Conservation (phyloP, 1,140 invertebrate genomes). For the Euura saliciscinereae region DNA sequence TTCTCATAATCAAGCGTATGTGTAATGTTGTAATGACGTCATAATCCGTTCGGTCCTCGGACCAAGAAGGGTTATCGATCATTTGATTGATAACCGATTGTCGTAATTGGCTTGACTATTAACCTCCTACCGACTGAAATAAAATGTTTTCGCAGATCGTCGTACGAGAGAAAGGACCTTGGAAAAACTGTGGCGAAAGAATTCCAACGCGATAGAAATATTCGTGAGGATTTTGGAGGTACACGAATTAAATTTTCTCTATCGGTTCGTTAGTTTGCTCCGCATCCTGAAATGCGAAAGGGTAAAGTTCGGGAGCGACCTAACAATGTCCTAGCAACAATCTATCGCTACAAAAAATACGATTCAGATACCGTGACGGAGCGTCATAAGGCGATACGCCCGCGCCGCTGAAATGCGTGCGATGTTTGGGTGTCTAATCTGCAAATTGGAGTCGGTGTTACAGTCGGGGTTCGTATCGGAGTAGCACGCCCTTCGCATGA, state of each 20-base stretch:
- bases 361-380: slow-evolving; percentile 57
- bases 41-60: too few relatives aligned
- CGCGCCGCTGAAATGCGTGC: too few relatives aligned
- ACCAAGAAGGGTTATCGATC: too few relatives aligned
- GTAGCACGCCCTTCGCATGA: too few relatives aligned
- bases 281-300: slow-evolving; percentile 35
- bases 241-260: slow-evolving; percentile 16
- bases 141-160: slow-evolving; percentile 59
- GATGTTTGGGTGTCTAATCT: too few relatives aligned
- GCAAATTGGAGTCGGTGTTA: too few relatives aligned
- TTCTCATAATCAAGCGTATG: too few relatives aligned
- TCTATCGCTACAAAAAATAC: slow-evolving; percentile 55
- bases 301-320: slow-evolving; percentile 40
- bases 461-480: too few relatives aligned
- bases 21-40: too few relatives aligned
- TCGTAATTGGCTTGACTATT: too few relatives aligned
- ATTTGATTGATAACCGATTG: too few relatives aligned
- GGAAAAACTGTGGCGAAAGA: slow-evolving; percentile 64
- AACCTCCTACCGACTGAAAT: too few relatives aligned
- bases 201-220: slow-evolving; percentile 62
- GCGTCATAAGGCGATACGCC: slow-evolving; percentile 46
- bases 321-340: slow-evolving; percentile 45
- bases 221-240: slow-evolving; percentile 65
- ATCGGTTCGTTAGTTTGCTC: slow-evolving; percentile 11
- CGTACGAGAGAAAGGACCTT: slow-evolving; percentile 63